These are phyloP conservation scores for Eilema caniola DNA, from an alignment of 2,888 invertebrate species.

Conservation along the genomic window DNA sequence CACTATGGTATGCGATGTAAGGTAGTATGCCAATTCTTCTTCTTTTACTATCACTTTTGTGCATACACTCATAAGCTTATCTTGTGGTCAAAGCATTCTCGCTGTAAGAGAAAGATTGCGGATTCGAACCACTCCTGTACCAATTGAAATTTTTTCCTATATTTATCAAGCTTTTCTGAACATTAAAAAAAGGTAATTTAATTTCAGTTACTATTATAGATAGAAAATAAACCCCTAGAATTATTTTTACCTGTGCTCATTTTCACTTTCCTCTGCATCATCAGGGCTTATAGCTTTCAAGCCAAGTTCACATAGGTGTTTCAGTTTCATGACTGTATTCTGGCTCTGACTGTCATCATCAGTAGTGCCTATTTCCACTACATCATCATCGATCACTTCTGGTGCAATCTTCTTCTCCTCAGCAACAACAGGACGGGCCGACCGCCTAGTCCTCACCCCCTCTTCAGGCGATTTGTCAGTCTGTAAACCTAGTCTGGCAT, in stretches of 20 bases:
- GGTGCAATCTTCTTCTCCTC: conserved; percentile 48
- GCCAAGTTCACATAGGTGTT: conserved; percentile 87
- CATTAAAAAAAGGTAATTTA: too few relatives aligned
- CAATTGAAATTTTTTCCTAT: too few relatives aligned
- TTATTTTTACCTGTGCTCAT: conserved; percentile 44
- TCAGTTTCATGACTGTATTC: conserved; percentile 85
- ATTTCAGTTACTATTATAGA: too few relatives aligned
- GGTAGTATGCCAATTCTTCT: too few relatives aligned
- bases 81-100: too few relatives aligned
- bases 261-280: conserved; percentile 63
- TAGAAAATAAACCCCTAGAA: too few relatives aligned
- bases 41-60: too few relatives aligned
- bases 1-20: too few relatives aligned
- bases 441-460: conserved; percentile 73
- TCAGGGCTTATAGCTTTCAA: conserved; percentile 75
- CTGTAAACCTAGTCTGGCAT: conserved; percentile 81
- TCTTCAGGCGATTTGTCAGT: conserved; percentile 72
- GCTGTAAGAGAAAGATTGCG: too few relatives aligned
- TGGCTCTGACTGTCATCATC: conserved; percentile 67
- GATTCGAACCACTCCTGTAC: too few relatives aligned
- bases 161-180: too few relatives aligned
- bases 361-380: conserved; percentile 50
- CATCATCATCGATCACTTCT: conserved; percentile 47
- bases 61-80: too few relatives aligned
- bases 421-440: conserved; percentile 58